phyloP scores from a whole-genome alignment of 1,140 invertebrate species.

The Tetramorium alpestre region DNA sequence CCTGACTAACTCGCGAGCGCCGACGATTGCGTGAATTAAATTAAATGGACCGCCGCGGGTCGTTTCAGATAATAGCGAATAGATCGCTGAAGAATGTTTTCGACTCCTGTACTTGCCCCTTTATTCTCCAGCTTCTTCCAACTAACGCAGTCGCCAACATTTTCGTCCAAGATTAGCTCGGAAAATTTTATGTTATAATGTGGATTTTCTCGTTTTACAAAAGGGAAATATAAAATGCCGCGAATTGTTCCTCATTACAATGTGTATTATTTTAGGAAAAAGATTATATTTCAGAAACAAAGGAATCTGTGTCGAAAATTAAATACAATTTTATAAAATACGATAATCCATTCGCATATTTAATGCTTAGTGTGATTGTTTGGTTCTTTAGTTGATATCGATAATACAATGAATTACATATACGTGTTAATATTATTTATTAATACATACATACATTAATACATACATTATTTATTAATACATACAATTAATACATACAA shows the following conservation, averaged over 20 bases:
- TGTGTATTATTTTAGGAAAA: not conserved
- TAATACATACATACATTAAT: no score
- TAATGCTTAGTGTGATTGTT: not conserved
- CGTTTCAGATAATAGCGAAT: constrained; percentile 15
- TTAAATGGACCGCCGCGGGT: constrained; percentile 52
- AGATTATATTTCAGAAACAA: not conserved
- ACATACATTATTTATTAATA: no score
- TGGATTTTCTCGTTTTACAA: constrained; percentile 2
- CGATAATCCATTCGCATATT: not conserved
- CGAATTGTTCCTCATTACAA: not conserved
- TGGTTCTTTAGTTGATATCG: not conserved
- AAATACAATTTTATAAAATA: not conserved
- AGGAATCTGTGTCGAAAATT: not conserved
- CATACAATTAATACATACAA: no score
- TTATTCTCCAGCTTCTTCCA: not conserved
- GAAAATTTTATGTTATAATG: constrained; percentile 16
- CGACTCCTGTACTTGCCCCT: not conserved
- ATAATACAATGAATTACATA: not conserved
- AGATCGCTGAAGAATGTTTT: constrained; percentile 36
- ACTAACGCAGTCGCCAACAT: not conserved
- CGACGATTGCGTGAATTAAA: constrained; percentile 58
- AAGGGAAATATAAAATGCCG: no score
- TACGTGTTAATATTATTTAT: no score
- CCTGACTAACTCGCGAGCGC: constrained; percentile 34
- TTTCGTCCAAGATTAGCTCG: not conserved